Conservation (phyloP, 2,797 vertebrate genomes). For the Discoglossus pictus region DNA sequence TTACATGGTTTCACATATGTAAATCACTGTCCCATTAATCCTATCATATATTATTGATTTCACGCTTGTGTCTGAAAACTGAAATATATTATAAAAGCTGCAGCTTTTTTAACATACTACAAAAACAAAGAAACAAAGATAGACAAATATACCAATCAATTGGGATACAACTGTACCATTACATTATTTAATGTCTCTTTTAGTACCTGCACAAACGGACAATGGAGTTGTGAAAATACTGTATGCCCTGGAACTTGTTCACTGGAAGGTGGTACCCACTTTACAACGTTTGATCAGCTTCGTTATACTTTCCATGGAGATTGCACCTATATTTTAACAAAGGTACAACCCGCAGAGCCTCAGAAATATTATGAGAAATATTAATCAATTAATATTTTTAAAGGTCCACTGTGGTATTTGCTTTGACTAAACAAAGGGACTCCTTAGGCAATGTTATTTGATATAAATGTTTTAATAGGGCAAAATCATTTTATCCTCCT, state of each 20-base stretch:
- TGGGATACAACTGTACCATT: too few species aligned
- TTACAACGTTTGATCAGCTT: constrained; percentile 60
- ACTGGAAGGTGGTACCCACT: constrained; percentile 60
- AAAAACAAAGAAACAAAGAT: too few species aligned
- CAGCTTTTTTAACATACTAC: too few species aligned
- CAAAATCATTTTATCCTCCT: background rate
- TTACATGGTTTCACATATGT: too few species aligned
- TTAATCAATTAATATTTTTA: background rate
- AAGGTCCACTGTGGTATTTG: too few species aligned
- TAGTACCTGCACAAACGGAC: constrained; percentile 54
- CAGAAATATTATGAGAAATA: background rate
- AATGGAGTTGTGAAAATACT: constrained; percentile 58
- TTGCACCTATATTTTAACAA: constrained; percentile 59
- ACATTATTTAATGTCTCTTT: too few species aligned
- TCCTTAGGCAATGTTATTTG: background rate
- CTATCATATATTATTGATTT: too few species aligned
- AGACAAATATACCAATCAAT: too few species aligned
- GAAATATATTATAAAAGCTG: too few species aligned
- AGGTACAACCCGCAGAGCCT: constrained; percentile 48
- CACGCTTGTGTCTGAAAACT: too few species aligned
- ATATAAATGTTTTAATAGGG: background rate
- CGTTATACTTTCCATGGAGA: constrained; percentile 61
- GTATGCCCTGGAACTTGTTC: constrained; percentile 56
- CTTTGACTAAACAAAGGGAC: too few species aligned
- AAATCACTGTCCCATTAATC: too few species aligned